Conservation (phyloP, 1,140 invertebrate species). For the Saxidomus purpurata region DNA sequence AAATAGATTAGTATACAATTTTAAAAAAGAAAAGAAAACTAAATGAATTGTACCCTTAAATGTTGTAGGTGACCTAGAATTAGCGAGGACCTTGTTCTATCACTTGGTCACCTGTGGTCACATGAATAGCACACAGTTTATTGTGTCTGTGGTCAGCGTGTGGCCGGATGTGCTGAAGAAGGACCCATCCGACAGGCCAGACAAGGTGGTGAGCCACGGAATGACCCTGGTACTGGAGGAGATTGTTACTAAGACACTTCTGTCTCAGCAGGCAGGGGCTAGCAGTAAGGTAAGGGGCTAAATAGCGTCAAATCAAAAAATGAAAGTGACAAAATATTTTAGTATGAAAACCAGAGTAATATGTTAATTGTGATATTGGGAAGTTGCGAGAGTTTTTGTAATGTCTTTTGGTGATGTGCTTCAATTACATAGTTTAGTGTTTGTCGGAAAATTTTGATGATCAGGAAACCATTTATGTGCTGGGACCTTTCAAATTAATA, state of each 20-base stretch:
- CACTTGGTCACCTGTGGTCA: slow-evolving; percentile 57
- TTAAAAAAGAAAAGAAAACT: no score
- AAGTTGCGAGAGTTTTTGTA: no score
- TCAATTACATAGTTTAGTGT: no score
- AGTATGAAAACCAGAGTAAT: no score
- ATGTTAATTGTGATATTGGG: no score
- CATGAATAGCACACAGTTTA: not conserved
- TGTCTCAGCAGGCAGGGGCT: not conserved
- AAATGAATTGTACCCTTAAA: no score
- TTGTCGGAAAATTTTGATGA: not conserved
- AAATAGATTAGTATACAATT: no score
- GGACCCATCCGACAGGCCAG: slow-evolving; percentile 30
- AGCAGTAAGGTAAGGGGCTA: slow-evolving; percentile 30
- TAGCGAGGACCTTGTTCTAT: slow-evolving; percentile 46
- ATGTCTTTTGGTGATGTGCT: no score
- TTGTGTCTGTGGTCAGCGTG: slow-evolving; percentile 64
- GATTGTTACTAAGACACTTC: slow-evolving; percentile 9
- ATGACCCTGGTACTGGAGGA: slow-evolving; percentile 38
- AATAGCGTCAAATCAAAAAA: no score
- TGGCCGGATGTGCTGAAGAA: slow-evolving; percentile 65
- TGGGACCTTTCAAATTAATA: no score
- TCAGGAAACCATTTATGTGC: no score
- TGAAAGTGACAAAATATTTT: no score
- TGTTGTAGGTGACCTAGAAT: slow-evolving; percentile 63
- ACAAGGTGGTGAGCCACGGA: slow-evolving; percentile 17